These are phyloP conservation scores for Parochlus steinenii DNA, from an alignment of 2,888 invertebrate genomes.

Conservation along the genomic window DNA sequence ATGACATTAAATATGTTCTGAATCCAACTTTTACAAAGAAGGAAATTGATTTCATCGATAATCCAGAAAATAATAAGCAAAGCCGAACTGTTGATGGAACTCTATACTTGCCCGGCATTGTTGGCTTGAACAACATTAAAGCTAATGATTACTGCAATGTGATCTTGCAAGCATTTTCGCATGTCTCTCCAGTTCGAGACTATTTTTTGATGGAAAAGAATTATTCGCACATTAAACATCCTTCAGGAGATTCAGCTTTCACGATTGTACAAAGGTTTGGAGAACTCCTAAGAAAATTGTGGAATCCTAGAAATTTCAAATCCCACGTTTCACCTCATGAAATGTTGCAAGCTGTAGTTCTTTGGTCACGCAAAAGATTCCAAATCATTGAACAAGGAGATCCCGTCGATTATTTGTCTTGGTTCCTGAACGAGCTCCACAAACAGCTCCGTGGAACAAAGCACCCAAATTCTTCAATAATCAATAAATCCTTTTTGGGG, in stretches of 20 bases:
- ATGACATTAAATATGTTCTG: slow-evolving; percentile 91
- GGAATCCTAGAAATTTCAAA: slow-evolving; percentile 98
- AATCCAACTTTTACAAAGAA: slow-evolving; percentile 85
- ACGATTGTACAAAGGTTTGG: slow-evolving; percentile 86
- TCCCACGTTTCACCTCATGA: slow-evolving; percentile 99
- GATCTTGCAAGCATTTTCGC: slow-evolving; percentile 84
- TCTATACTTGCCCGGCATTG: slow-evolving; percentile 92
- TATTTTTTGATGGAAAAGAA: slow-evolving; percentile 91
- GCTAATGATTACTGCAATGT: slow-evolving; percentile 99
- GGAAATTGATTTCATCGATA: slow-evolving; percentile 70
- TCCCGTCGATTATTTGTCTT: slow-evolving; percentile 93
- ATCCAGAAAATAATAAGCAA: slow-evolving; percentile 50
- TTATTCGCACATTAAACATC: slow-evolving; percentile 73
- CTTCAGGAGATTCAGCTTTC: slow-evolving; percentile 89
- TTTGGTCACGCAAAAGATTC: slow-evolving; percentile 92
- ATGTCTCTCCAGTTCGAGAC: slow-evolving; percentile 85
- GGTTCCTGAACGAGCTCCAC: slow-evolving; percentile 95
- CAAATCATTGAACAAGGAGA: slow-evolving; percentile 99
- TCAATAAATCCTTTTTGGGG: slow-evolving; percentile 88
- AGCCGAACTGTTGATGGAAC: slow-evolving; percentile 93
- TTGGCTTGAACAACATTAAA: slow-evolving; percentile 97
- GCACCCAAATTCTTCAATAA: slow-evolving; percentile 72
- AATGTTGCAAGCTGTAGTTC: slow-evolving; percentile 95
- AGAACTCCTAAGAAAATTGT: slow-evolving; percentile 88
- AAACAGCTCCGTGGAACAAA: slow-evolving; percentile 86